These are phyloP conservation scores for Gopherus evgoodei DNA, from an alignment of 2,113 vertebrate genomes.

Conservation along the genomic window DNA sequence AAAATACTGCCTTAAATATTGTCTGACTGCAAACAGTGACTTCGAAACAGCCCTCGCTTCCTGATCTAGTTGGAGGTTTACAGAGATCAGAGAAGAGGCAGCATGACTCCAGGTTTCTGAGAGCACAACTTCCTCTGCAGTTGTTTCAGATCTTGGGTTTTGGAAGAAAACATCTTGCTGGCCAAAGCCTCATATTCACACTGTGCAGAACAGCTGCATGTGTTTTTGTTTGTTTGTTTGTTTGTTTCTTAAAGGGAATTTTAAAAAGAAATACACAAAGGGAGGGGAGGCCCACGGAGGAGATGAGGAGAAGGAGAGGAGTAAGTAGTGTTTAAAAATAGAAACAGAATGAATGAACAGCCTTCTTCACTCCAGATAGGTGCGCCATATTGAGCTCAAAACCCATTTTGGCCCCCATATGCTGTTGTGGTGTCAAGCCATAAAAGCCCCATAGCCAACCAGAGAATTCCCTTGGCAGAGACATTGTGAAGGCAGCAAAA, in stretches of 20 bases:
- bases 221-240: too few relatives aligned
- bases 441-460: background rate
- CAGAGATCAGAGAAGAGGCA: background rate
- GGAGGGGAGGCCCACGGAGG: background rate
- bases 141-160: background rate
- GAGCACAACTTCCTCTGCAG: background rate
- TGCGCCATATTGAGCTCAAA: fast-evolving
- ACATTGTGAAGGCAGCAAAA: background rate
- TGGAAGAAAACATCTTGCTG: background rate
- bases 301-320: background rate
- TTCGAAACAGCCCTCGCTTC: background rate
- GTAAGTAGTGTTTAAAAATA: background rate
- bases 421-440: background rate
- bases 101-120: fast-evolving
- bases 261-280: background rate
- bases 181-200: background rate
- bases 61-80: background rate
- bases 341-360: fast-evolving
- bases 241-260: background rate
- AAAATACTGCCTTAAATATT: background rate
- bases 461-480: background rate
- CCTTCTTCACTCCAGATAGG: background rate
- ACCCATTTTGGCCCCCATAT: background rate
- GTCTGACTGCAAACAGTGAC: fast-evolving
- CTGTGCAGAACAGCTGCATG: background rate